Conservation (phyloP, 2,888 invertebrate genomes). For the Amitus sp. region DNA sequence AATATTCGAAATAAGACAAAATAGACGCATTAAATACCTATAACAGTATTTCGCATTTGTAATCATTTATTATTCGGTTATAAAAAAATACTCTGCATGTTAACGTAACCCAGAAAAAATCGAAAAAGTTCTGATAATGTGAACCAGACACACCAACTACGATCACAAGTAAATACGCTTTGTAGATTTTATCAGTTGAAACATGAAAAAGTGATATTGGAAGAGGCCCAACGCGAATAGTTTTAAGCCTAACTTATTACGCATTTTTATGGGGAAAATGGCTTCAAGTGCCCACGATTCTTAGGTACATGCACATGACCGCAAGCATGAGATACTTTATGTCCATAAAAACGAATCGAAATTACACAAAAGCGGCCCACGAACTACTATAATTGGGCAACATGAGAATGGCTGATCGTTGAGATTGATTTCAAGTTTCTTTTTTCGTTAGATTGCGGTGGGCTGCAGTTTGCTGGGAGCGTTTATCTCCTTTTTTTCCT, state of each 20-base stretch:
- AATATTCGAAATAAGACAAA: too few species aligned
- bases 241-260: background rate
- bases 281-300: slow-evolving; percentile 21
- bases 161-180: too few species aligned
- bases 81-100: too few species aligned
- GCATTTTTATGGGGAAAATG: background rate
- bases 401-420: slow-evolving; percentile 6
- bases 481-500: slow-evolving; percentile 20
- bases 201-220: too few species aligned
- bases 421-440: slow-evolving; percentile 18
- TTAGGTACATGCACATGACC: slow-evolving; percentile 13
- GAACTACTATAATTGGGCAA: slow-evolving; percentile 14
- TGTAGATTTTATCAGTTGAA: too few species aligned
- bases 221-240: too few species aligned
- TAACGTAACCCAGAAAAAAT: too few species aligned
- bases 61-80: too few species aligned
- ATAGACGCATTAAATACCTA: too few species aligned
- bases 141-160: too few species aligned
- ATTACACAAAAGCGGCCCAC: slow-evolving; percentile 20
- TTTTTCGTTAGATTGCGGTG: slow-evolving; percentile 16
- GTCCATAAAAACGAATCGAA: slow-evolving; percentile 12
- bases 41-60: too few species aligned
- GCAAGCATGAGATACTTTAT: background rate
- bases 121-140: too few species aligned
- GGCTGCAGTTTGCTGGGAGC: slow-evolving; percentile 14